These are phyloP conservation scores for Zosterops pallidus DNA, from an alignment of 2,113 vertebrate genomes.

Conservation along the genomic window DNA sequence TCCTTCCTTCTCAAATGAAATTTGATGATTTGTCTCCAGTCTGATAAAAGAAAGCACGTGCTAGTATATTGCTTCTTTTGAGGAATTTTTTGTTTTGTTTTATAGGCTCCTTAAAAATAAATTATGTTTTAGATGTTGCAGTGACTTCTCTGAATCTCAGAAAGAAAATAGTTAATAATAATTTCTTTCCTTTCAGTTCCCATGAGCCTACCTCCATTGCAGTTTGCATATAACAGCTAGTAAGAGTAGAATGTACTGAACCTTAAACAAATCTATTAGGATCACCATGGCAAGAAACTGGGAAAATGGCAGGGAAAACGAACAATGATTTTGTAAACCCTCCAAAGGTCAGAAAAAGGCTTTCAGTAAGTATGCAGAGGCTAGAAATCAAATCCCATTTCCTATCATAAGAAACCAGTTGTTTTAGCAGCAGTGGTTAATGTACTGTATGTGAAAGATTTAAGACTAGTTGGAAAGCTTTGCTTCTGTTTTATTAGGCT, in stretches of 20 bases:
- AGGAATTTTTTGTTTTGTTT: conserved; percentile 24
- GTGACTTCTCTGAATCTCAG: conserved; percentile 18
- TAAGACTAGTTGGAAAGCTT: conserved; percentile 83
- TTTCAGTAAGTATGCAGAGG: conserved; percentile 74
- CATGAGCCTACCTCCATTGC: conserved; percentile 44
- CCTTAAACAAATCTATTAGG: conserved; percentile 67
- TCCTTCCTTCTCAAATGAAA: conserved; percentile 7
- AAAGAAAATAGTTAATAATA: conserved; percentile 62
- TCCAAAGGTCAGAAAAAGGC: conserved; percentile 73
- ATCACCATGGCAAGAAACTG: conserved; percentile 55
- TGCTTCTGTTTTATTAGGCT: conserved; percentile 85
- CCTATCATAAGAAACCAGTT: conserved; percentile 82
- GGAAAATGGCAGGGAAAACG: conserved; percentile 55
- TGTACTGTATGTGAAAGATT: conserved; percentile 85
- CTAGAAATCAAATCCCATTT: conserved; percentile 84
- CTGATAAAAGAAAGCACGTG: conserved; percentile 30
- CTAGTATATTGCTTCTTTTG: conserved; percentile 25
- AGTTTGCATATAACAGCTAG: conserved; percentile 22
- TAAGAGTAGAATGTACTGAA: conserved; percentile 41
- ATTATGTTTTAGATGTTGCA: conserved; percentile 44
- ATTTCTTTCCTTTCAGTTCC: conserved; percentile 45
- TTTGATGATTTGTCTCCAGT: conserved; percentile 23
- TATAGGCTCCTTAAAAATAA: conserved; percentile 40
- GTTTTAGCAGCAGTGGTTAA: conserved; percentile 80
- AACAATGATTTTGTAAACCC: conserved; percentile 78